Evolutionary conservation across 1,140 invertebrate genomes (phyloP).

Genomic region (Gonatopus flavifemur): DNA sequence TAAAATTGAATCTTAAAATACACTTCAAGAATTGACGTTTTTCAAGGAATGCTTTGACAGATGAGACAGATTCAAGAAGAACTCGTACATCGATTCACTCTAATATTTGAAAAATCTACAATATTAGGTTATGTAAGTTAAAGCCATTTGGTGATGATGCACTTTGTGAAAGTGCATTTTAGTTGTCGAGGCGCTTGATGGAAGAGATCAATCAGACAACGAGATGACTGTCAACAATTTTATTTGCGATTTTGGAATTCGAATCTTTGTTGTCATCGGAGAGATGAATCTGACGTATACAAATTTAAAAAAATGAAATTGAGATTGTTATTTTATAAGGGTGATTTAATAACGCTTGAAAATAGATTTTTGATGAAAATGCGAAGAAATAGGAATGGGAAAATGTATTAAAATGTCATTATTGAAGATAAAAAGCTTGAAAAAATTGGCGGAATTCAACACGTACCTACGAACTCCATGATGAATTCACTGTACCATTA

Average conservation of each 20-base stretch:
- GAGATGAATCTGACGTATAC: background rate
- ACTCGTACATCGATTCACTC: background rate
- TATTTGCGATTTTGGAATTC: too few species aligned
- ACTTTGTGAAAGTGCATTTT: too few species aligned
- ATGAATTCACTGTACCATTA: constrained; percentile 31
- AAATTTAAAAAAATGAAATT: background rate
- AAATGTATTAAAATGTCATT: too few species aligned
- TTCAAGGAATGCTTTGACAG: background rate
- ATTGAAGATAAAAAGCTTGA: too few species aligned
- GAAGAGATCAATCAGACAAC: too few species aligned
- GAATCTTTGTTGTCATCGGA: background rate
- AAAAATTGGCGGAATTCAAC: constrained; percentile 25
- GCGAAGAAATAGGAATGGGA: constrained; percentile 12
- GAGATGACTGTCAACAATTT: too few species aligned
- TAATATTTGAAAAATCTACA: background rate
- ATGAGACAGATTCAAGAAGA: background rate
- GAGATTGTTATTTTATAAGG: background rate
- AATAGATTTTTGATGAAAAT: constrained; percentile 9
- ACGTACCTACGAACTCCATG: constrained; percentile 46
- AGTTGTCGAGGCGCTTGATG: too few species aligned
- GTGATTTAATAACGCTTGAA: background rate
- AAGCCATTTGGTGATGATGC: too few species aligned
- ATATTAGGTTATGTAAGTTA: background rate
- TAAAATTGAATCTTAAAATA: too few species aligned
- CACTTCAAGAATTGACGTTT: constrained; percentile 14